Percentiles rank a stretch among this genome's conserved stretches.
Evolutionary conservation across 2,797 vertebrate genomes (phyloP).

Genomic region (Sebastes minor): DNA sequence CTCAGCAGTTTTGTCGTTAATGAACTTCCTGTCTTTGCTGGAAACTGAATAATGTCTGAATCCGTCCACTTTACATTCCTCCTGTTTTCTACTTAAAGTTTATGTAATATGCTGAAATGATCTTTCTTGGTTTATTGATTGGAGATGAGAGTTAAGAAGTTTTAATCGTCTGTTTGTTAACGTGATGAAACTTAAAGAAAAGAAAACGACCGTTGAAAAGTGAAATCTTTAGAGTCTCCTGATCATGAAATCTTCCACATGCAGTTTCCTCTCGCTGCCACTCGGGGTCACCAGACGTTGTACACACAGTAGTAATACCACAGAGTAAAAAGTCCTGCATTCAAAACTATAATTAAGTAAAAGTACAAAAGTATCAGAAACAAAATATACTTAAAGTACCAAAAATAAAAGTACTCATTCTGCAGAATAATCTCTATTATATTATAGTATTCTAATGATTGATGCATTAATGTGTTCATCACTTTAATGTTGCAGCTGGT

Average conservation of each 20-base stretch:
- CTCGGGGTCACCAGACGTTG: not conserved
- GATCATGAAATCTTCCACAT: not conserved
- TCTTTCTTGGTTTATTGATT: not conserved
- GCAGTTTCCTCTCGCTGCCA: conserved; percentile 15
- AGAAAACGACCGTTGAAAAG: no score
- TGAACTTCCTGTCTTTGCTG: conserved; percentile 12
- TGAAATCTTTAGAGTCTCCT: not conserved
- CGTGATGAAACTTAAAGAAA: not conserved
- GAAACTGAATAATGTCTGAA: not conserved
- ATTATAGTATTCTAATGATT: not conserved
- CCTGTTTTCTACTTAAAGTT: not conserved
- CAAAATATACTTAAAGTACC: not conserved
- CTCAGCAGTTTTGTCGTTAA: conserved; percentile 9
- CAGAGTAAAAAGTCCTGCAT: not conserved
- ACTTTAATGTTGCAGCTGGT: no score
- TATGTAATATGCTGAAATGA: not conserved
- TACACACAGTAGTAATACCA: not conserved
- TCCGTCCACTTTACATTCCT: conserved; percentile 6
- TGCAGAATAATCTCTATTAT: not conserved
- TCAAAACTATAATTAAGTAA: not conserved
- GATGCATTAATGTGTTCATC: not conserved
- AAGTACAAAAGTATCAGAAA: not conserved
- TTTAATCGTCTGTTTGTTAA: not conserved
- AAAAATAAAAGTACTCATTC: not conserved
- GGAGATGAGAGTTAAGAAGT: not conserved